Evolutionary conservation across 2,888 invertebrate genomes (phyloP), one percentile per base, ranked within the genome.

Genomic region (Subacronicta megacephala): DNA sequence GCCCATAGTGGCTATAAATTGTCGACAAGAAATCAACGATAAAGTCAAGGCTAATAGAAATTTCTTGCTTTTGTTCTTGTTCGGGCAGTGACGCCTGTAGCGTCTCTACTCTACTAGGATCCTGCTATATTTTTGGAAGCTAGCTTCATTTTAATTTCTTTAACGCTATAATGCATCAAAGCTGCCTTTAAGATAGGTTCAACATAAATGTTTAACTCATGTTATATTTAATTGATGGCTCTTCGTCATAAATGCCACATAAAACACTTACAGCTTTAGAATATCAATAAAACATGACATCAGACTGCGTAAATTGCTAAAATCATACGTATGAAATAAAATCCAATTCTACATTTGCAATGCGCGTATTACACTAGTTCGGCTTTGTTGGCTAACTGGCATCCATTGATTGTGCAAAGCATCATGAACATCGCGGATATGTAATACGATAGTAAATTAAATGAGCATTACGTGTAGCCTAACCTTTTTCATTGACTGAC

Each of bases 291-390:
- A 72, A 62, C 35, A 62, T 61, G 59, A 61, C 47, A 70, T 57
- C 57, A 66, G 54, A 42, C 33, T 40, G 17, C 45, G 53, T 62
- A 55, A 72, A 66, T 57, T 62, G 57, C 55, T 62, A 37, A 60
- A 72, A 42, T 41, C 49, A 53, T 45, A 63, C 33, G 46, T 47
- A 45, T 59, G 58, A 77, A 75, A 80, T 77, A 72, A 64, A 78
- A 77, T 77, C 70, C 69, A 62, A 78, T 71, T 75, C 78, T 47
- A 77, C 61, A 75, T 75, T 68, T 73, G 57, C 62, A 65, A 62
- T 55, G 62, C 61, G 51, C 52, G 54, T 66, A 56, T 62, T 57
- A 57, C 26, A 35, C 47, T 67, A 57, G 63, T 71, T 73, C 71
- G 61, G 58, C 29, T 35, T 38, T 56, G 57, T 75, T 75, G 60